Conservation (phyloP, 2,888 invertebrate genomes). For the Drosophila cognata region DNA sequence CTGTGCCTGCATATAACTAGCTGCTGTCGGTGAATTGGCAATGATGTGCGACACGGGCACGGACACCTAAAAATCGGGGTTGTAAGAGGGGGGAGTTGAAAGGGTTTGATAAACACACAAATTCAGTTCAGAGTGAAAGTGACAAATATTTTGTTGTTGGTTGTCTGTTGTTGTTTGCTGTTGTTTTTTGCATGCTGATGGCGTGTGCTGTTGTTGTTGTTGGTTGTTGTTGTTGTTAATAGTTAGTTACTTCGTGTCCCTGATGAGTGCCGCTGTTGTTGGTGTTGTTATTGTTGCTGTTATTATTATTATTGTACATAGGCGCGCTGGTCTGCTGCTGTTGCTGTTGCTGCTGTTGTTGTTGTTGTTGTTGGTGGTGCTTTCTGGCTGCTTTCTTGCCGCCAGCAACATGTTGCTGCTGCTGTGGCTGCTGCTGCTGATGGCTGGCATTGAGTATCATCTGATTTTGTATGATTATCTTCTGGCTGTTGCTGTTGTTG, state of each 20-base stretch:
- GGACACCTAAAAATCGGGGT: slow-evolving; percentile 70
- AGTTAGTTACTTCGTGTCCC: slow-evolving; percentile 82
- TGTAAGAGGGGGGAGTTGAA: slow-evolving; percentile 51
- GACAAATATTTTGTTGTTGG: slow-evolving; percentile 49
- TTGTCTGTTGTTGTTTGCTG: slow-evolving; percentile 51
- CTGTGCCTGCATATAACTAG: slow-evolving; percentile 82
- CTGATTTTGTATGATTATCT: slow-evolving; percentile 84
- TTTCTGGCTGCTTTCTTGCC: slow-evolving; percentile 72
- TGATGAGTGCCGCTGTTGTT: slow-evolving; percentile 62
- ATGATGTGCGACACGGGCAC: slow-evolving; percentile 82
- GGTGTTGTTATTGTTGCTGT: slow-evolving; percentile 46
- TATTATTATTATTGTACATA: slow-evolving; percentile 67
- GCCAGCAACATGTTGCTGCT: slow-evolving; percentile 64
- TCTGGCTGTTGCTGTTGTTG: slow-evolving; percentile 83
- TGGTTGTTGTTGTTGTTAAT: slow-evolving; percentile 66
- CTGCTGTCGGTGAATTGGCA: slow-evolving; percentile 83
- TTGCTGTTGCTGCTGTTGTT: slow-evolving; percentile 57
- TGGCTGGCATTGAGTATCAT: slow-evolving; percentile 83
- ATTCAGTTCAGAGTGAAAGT: slow-evolving; percentile 49
- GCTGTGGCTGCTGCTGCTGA: slow-evolving; percentile 73
- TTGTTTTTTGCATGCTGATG: slow-evolving; percentile 57
- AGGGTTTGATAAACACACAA: slow-evolving; percentile 34
- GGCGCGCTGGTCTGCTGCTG: slow-evolving; percentile 74
- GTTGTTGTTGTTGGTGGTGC: slow-evolving; percentile 64
- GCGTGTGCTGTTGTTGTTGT: slow-evolving; percentile 61